Base-by-base conservation (phyloP, 1,140 invertebrate species). In the Campodea augens region DNA sequence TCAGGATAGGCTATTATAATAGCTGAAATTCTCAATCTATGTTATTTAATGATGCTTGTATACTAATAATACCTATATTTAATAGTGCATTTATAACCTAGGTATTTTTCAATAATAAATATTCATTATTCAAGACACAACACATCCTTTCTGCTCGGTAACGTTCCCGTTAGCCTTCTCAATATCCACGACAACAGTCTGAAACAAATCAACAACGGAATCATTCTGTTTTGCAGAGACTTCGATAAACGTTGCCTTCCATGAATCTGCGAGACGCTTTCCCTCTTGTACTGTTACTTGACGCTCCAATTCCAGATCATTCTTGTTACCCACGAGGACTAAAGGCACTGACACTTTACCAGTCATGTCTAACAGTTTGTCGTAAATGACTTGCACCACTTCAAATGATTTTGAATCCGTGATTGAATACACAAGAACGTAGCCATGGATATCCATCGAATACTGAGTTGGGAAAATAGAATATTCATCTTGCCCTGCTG, bases 361-460 rank as follows among this genome's bases (percentile, higher is more conserved):
- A 51, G 69, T 73, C 64, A 71, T 66, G 51, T 75, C 72, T 38
- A 73, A 51, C n/a, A 75, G 58, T 54, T 74, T 73, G n/a, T 74
- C 68, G 57, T 75, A 68, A 40, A 75, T 72, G 44, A 66, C 62
- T 53, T 70, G 63, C 10, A 73, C 60, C 27, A 74, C 70, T 54
- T 75, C 70, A 59, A 74, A 72, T 41, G 68, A 73, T 54, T 70
- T 68, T 25, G 57, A 55, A 21, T 70, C 72, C 43, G 68, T 71
- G 36, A 74, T 71, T 21, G 71, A 72, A 53, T 75, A 75, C 3
- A 75, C 73, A 13, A 75, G 59, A 43, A 75, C 66, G 60, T 74
- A 75, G 29, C 73, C 73, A 60, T 75, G 70, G 46, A 75, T 70
- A 56, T 73, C 73, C 60, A 75, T 71, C 39, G 69, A 69, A 55